Percentiles rank a stretch among this genome's conserved stretches.
These are phyloP conservation scores for Pinna nobilis DNA, from an alignment of 1,140 invertebrate species.

Conservation along the genomic window DNA sequence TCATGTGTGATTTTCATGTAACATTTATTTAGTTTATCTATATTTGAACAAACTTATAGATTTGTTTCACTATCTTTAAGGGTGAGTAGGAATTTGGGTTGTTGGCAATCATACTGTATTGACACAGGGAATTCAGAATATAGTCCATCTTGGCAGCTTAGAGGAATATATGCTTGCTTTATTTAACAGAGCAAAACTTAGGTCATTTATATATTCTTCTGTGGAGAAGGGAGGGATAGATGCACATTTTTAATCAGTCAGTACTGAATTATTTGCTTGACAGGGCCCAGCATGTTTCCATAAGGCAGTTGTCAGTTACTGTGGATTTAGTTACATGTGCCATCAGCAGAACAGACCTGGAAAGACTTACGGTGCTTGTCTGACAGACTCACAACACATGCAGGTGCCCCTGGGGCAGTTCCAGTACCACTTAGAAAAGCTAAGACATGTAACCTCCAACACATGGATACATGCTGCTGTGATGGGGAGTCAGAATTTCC, in stretches of 20 bases:
- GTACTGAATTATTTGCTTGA: not conserved
- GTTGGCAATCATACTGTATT: too few species aligned
- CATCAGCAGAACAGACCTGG: not conserved
- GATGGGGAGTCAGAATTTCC: conserved; percentile 37
- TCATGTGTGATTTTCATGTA: too few species aligned
- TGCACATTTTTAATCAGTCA: too few species aligned
- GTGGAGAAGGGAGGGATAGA: not conserved
- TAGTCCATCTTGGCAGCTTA: too few species aligned
- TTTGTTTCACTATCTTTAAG: too few species aligned
- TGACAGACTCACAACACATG: conserved; percentile 31
- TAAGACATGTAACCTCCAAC: conserved; percentile 73
- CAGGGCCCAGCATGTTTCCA: conserved; percentile 2
- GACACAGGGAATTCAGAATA: too few species aligned
- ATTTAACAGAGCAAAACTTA: not conserved
- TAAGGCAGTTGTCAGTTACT: not conserved
- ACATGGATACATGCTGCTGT: conserved; percentile 76
- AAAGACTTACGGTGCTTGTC: not conserved
- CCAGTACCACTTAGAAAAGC: conserved; percentile 64
- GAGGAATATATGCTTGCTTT: not conserved
- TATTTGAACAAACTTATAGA: too few species aligned
- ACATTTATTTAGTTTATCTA: too few species aligned
- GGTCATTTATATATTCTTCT: not conserved
- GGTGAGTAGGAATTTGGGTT: too few species aligned
- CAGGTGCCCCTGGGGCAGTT: conserved; percentile 70
- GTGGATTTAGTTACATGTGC: not conserved